Evolutionary conservation across 2,113 vertebrate species (phyloP).

Genomic region (Fulica atra): DNA sequence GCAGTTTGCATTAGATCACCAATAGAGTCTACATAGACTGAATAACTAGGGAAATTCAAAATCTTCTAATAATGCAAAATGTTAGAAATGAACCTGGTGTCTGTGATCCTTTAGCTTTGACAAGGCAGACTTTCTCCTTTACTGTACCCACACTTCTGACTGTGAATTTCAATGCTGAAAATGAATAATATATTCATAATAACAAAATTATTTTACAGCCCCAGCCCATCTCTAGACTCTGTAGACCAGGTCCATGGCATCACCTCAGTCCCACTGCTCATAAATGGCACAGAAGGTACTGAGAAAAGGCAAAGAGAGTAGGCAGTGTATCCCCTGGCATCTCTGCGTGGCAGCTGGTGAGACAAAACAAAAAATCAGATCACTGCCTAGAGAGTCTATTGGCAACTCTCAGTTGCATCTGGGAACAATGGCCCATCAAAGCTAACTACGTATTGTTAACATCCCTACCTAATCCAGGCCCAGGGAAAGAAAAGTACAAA

Average conservation of each 20-base stretch:
- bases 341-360: conserved; percentile 59
- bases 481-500: background rate
- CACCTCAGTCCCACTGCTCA: background rate
- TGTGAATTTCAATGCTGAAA: background rate
- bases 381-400: conserved; percentile 55
- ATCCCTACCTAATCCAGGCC: conserved; percentile 39
- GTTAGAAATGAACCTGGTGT: background rate
- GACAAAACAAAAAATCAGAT: conserved; percentile 56
- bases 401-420: conserved; percentile 65
- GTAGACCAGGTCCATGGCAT: background rate
- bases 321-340: conserved; percentile 69
- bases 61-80: background rate
- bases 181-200: background rate
- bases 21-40: conserved; percentile 23
- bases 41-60: conserved; percentile 46
- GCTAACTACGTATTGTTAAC: conserved; percentile 41
- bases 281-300: background rate
- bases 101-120: background rate
- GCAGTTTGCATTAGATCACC: conserved; percentile 29
- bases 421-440: conserved; percentile 68
- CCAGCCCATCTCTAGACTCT: background rate
- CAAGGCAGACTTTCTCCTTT: conserved; percentile 13
- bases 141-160: background rate
- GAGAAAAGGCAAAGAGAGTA: conserved; percentile 7
- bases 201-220: background rate